These are phyloP conservation scores for Sphaerophoria rueppellii DNA, from an alignment of 2,888 invertebrate species.

Conservation along the genomic window DNA sequence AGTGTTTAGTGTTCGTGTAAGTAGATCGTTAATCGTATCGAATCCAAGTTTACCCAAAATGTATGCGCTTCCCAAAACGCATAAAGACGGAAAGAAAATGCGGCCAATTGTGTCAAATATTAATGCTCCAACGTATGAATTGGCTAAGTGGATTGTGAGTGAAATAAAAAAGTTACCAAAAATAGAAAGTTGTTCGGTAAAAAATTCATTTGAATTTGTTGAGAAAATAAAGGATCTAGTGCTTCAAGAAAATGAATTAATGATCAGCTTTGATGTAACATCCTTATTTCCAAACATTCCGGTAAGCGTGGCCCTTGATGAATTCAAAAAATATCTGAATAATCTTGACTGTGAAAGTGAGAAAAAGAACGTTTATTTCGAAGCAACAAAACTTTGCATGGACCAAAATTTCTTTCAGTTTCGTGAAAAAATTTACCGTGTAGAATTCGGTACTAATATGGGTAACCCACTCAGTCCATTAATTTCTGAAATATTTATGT, in stretches of 20 bases:
- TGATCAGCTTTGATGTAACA: neutral
- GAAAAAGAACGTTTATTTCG: neutral
- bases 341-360: slow-evolving; percentile 1
- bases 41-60: slow-evolving; percentile 1
- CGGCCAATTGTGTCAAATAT: neutral
- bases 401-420: neutral
- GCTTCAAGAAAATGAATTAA: slow-evolving; percentile 1
- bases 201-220: neutral
- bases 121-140: neutral
- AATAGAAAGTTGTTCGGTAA: neutral
- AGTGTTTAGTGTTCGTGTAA: neutral
- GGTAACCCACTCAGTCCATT: neutral
- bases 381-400: slow-evolving; percentile 1
- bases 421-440: slow-evolving; percentile 3
- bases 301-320: neutral
- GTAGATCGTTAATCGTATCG: slow-evolving; percentile 1
- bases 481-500: slow-evolving; percentile 5
- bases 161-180: neutral
- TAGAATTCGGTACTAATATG: no score
- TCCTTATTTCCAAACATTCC: no score
- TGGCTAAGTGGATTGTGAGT: neutral
- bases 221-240: neutral
- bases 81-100: slow-evolving; percentile 5
- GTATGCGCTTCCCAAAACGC: slow-evolving; percentile 3
- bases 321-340: slow-evolving; percentile 1